These are phyloP conservation scores for Odontomachus brunneus DNA, from an alignment of 1,140 invertebrate species.

Conservation along the genomic window DNA sequence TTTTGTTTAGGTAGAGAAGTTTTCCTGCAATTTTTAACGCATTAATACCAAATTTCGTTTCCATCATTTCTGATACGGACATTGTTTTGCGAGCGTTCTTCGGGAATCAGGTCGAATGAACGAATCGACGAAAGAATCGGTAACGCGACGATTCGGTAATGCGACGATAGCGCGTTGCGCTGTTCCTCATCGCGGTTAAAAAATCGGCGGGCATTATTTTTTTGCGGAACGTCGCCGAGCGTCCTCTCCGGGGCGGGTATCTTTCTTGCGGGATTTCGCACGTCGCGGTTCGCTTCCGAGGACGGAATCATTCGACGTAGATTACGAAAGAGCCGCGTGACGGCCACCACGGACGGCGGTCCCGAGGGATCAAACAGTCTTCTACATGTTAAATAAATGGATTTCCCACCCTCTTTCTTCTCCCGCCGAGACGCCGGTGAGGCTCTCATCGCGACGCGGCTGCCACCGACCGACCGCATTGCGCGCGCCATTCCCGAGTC, in stretches of 20 bases:
- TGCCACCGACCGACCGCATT: slow-evolving; percentile 38
- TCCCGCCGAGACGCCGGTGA: slow-evolving; percentile 40
- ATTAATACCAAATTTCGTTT: not conserved
- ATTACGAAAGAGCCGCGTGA: slow-evolving; percentile 26
- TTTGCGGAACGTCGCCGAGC: not conserved
- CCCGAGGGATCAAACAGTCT: slow-evolving; percentile 30
- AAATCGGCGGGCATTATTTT: slow-evolving; percentile 34
- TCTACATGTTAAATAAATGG: slow-evolving; percentile 70
- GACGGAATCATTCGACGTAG: slow-evolving; percentile 47
- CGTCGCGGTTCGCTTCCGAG: slow-evolving; percentile 32
- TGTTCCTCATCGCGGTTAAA: not conserved
- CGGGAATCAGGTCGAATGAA: not conserved
- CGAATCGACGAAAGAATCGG: not conserved
- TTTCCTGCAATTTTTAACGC: not conserved
- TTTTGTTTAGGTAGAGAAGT: not conserved
- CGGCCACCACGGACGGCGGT: slow-evolving; percentile 31
- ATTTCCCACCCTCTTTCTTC: slow-evolving; percentile 44
- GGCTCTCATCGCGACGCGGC: slow-evolving; percentile 18
- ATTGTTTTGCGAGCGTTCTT: not conserved
- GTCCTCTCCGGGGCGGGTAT: slow-evolving; percentile 25
- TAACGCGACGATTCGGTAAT: not conserved
- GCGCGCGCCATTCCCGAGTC: slow-evolving; percentile 78
- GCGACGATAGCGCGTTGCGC: not conserved
- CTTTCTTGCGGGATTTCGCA: slow-evolving; percentile 48
- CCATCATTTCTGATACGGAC: not conserved